Evolutionary conservation across 1,140 invertebrate species (phyloP), one percentile per base, ranked within the genome.

Genomic region (Drosophila jambulina): DNA sequence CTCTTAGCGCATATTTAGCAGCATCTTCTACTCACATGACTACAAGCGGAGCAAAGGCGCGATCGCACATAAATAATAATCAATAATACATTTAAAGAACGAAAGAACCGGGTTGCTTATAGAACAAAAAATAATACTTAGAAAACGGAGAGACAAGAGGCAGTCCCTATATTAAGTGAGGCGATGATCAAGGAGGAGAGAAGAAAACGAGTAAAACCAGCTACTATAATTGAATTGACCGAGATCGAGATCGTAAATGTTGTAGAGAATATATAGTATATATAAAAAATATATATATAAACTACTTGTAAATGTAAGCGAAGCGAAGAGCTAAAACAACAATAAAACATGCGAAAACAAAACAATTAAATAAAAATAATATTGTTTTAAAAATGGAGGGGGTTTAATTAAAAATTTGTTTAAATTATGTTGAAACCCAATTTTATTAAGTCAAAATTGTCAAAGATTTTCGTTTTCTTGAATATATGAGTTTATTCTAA

Each of bases 211-310:
- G 68, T 67, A 80, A 88, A 88, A 78, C 79, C 80, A 88, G 64
- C 72, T 88, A 83, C 72, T 88, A 83, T 80, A 72, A 84, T 75
- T 80, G 72, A 77, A 83, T 61, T 78, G 57, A 49, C 56, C 53
- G 42, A 63, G 71, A 78, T 80, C 76, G 80, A 54, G 51, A 87
- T 48, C 84, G 80, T 87, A 88, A 87, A 87, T 88, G 84, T 87
- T 87, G 84, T 87, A 87, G 84, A 80, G 78, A 87, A 88, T 90
- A 84, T 88, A 88, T 90, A 83, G 80, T 84, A 87, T 87, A 87
- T 86, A 86, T 86, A 53, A 61, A 75, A 79, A 57, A 77, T 40
- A 80, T 80, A 85, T 78, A 75, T 78, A 81, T 84, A 85, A 88
- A 90, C 78, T 84, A 90, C 78, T 88, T 88, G 78, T 88, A 88